A percentile compares a stretch with the other conserved stretches of the same genome.
These are phyloP conservation scores for Cydia fagiglandana DNA, from an alignment of 1,140 invertebrate genomes.

Conservation along the genomic window DNA sequence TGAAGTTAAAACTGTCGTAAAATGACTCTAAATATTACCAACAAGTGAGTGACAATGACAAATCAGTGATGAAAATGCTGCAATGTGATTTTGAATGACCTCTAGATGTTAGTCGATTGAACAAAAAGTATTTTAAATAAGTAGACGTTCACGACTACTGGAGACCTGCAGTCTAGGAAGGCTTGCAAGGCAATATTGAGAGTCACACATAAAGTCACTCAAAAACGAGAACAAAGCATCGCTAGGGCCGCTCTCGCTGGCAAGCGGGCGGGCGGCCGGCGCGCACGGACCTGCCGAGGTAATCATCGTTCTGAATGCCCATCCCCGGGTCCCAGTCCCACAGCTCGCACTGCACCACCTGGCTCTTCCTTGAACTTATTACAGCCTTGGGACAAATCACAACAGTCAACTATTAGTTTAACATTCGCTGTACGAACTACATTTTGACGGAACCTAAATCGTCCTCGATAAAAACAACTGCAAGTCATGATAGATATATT, in stretches of 20 bases:
- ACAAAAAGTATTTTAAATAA: background rate
- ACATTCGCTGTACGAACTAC: background rate
- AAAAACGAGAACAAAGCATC: slow-evolving; percentile 41
- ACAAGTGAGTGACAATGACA: background rate
- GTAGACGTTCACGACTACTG: background rate
- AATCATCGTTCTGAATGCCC: slow-evolving; percentile 90
- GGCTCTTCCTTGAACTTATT: slow-evolving; percentile 85
- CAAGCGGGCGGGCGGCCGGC: slow-evolving; percentile 42
- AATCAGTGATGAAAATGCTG: background rate
- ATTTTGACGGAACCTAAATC: slow-evolving; percentile 27
- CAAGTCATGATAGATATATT: slow-evolving; percentile 5
- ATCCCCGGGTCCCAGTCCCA: slow-evolving; percentile 93
- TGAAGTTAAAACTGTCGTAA: background rate
- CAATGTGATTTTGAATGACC: background rate
- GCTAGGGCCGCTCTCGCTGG: slow-evolving; percentile 32
- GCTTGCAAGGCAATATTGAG: slow-evolving; percentile 33
- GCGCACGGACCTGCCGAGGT: slow-evolving; percentile 87
- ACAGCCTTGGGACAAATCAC: slow-evolving; percentile 82
- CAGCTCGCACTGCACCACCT: slow-evolving; percentile 85
- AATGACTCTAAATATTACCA: slow-evolving; percentile 32
- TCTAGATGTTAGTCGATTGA: background rate
- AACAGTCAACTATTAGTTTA: slow-evolving; percentile 46
- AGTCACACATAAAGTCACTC: slow-evolving; percentile 26
- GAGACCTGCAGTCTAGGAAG: background rate
- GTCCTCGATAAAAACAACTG: background rate